Evolutionary conservation across 2,888 invertebrate genomes (phyloP).

Genomic region (Diachrysia chrysitis): DNA sequence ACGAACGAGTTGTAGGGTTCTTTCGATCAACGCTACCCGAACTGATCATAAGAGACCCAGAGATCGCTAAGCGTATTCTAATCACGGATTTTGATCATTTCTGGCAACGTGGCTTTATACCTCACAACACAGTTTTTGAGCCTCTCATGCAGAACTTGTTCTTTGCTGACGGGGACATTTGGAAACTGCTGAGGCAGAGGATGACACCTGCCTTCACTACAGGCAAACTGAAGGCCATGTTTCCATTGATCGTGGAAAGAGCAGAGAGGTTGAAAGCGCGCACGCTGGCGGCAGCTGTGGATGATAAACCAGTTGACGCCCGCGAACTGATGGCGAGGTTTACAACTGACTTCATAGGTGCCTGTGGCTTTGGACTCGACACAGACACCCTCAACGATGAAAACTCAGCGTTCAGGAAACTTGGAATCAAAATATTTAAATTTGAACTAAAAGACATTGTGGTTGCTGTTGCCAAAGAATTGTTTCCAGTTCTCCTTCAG

Average conservation of each 20-base stretch:
- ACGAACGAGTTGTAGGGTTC: slow-evolving; percentile 68
- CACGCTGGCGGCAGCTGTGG: slow-evolving; percentile 39
- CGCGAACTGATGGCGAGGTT: slow-evolving; percentile 71
- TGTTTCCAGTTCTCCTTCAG: slow-evolving; percentile 37
- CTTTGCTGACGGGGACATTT: slow-evolving; percentile 67
- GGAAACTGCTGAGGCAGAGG: slow-evolving; percentile 69
- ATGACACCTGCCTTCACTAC: slow-evolving; percentile 70
- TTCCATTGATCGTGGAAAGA: slow-evolving; percentile 68
- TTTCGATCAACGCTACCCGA: slow-evolving; percentile 62
- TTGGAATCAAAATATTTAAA: slow-evolving; percentile 48
- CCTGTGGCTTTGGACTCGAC: slow-evolving; percentile 71
- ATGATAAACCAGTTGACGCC: slow-evolving; percentile 57
- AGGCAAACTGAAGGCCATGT: slow-evolving; percentile 70
- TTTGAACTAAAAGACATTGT: slow-evolving; percentile 10
- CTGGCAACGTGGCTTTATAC: slow-evolving; percentile 53
- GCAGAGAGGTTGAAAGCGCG: slow-evolving; percentile 63
- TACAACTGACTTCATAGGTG: slow-evolving; percentile 72
- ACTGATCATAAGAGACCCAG: slow-evolving; percentile 67
- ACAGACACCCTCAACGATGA: slow-evolving; percentile 65
- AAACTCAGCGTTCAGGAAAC: slow-evolving; percentile 65
- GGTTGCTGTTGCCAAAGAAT: slow-evolving; percentile 16
- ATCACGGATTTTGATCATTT: slow-evolving; percentile 54
- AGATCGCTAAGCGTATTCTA: slow-evolving; percentile 63
- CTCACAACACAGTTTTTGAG: slow-evolving; percentile 55
- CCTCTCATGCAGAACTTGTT: slow-evolving; percentile 68